Evolutionary conservation across 2,888 invertebrate genomes (phyloP).

Genomic region (Chrysolina americana): DNA sequence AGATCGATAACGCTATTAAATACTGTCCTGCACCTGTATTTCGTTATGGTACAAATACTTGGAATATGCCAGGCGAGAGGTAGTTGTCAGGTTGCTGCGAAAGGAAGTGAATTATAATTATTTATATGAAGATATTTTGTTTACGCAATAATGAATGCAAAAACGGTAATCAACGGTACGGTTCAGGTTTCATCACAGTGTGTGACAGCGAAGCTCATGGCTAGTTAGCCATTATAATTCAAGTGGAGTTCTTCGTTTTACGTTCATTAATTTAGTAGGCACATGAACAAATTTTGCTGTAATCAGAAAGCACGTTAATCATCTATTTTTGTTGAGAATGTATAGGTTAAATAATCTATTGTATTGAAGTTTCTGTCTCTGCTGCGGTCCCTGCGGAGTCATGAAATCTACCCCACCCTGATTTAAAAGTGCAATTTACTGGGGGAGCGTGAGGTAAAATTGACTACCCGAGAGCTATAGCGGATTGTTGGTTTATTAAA

Average conservation of each 20-base stretch:
- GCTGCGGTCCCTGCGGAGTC: too few species aligned
- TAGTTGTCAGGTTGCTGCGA: conserved; percentile 22
- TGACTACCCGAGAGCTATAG: too few species aligned
- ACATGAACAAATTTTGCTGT: not conserved
- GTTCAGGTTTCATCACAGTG: conserved; percentile 24
- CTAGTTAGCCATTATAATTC: conserved; percentile 20
- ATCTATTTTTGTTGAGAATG: not conserved
- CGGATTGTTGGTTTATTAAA: too few species aligned
- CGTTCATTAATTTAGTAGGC: not conserved
- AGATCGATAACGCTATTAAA: not conserved
- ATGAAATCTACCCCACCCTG: too few species aligned
- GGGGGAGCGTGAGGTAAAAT: too few species aligned
- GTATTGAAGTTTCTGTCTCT: too few species aligned
- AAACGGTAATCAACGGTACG: conserved; percentile 36
- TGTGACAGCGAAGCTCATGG: conserved; percentile 16
- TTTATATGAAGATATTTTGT: conserved; percentile 37
- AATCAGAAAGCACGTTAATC: not conserved
- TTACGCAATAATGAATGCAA: conserved; percentile 41
- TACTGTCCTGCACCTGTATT: not conserved
- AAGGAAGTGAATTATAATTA: conserved; percentile 35
- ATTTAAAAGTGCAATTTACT: too few species aligned
- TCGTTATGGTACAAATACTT: conserved; percentile 21
- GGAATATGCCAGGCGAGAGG: conserved; percentile 19
- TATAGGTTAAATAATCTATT: too few species aligned
- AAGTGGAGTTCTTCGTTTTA: not conserved